Conservation (phyloP, 2,113 vertebrate genomes). For the Chunga burmeisteri region DNA sequence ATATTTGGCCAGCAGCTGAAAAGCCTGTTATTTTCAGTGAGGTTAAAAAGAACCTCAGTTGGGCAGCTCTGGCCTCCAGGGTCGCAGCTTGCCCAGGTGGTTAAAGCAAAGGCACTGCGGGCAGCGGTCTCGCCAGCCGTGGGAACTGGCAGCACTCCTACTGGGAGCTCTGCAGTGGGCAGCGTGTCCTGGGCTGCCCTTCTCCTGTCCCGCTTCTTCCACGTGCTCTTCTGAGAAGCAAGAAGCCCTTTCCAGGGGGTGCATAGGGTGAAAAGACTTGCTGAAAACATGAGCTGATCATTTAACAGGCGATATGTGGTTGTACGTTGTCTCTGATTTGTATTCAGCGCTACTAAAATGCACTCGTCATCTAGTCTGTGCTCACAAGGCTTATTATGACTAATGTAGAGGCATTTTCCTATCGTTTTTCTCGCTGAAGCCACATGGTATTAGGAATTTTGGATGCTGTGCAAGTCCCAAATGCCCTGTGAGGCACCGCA, state of each 20-base stretch:
- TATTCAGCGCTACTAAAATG: background rate
- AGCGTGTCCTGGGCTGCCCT: slow-evolving; percentile 18
- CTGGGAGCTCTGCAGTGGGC: background rate
- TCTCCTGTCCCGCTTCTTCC: background rate
- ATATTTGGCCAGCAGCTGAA: slow-evolving; percentile 17
- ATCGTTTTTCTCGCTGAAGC: background rate
- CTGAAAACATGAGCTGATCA: background rate
- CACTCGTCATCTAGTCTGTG: background rate
- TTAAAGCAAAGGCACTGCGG: background rate
- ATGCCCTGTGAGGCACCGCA: background rate
- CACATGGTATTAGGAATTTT: background rate
- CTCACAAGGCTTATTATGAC: background rate
- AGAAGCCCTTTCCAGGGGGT: background rate
- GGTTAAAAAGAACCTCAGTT: background rate
- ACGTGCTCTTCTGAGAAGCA: background rate
- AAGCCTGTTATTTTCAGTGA: background rate
- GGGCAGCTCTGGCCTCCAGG: background rate
- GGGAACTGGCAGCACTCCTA: slow-evolving; percentile 30
- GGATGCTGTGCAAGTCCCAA: background rate
- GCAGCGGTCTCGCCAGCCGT: background rate
- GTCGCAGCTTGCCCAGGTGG: background rate
- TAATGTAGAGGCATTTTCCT: background rate
- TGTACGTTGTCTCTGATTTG: background rate
- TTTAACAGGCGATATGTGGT: background rate
- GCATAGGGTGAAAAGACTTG: background rate